Evolutionary conservation across 2,113 vertebrate genomes (phyloP).

Genomic region (Pseudois nayaur): DNA sequence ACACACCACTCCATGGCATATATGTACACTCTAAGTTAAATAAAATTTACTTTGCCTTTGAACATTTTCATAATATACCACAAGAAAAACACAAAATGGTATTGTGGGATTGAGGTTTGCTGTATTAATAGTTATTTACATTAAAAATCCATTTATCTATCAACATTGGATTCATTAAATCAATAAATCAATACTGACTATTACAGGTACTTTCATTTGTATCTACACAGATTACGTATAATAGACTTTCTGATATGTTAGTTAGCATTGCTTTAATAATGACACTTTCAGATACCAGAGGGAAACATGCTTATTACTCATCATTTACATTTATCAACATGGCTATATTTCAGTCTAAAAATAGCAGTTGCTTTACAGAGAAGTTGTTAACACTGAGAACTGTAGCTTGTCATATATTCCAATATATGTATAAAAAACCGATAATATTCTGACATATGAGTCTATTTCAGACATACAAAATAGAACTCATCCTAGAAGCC

Average conservation of each 20-base stretch:
- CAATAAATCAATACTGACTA: constrained; percentile 5
- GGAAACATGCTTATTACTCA: constrained; percentile 35
- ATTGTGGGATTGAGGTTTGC: not conserved
- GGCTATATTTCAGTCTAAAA: constrained; percentile 44
- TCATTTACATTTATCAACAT: constrained; percentile 31
- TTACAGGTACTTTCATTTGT: not conserved
- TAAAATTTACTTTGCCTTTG: not conserved
- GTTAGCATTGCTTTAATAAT: constrained; percentile 40
- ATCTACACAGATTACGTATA: constrained; percentile 1
- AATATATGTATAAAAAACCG: not conserved
- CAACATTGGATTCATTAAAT: not conserved
- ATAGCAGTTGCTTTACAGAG: constrained; percentile 34
- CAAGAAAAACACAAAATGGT: constrained; percentile 8
- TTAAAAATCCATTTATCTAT: constrained; percentile 21
- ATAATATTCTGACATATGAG: constrained; percentile 36
- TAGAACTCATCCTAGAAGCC: constrained; percentile 51
- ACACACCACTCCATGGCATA: not conserved
- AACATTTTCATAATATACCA: not conserved
- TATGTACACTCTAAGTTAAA: not conserved
- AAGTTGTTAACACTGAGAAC: constrained; percentile 40
- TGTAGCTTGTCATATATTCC: constrained; percentile 28
- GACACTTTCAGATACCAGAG: constrained; percentile 22
- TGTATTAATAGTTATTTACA: not conserved
- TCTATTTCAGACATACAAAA: constrained; percentile 57
- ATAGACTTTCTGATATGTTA: constrained; percentile 13